A percentile compares a stretch with the other conserved stretches of the same genome.
Conservation (phyloP, 1,140 invertebrate genomes). For the Drosophila ercepeae region DNA sequence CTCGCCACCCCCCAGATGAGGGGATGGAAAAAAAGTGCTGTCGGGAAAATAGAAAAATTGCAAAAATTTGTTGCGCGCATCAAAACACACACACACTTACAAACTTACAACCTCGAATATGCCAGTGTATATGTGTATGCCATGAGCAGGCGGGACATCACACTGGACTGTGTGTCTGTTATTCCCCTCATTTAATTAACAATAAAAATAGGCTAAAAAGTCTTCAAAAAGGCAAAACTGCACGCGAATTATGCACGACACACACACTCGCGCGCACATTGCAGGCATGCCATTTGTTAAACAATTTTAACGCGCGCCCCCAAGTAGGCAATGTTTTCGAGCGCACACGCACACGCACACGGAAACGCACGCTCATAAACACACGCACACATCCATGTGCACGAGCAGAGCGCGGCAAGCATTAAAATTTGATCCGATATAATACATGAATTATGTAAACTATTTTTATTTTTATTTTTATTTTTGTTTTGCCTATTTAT, state of each 20-base stretch:
- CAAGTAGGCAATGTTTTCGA: conserved; percentile 65
- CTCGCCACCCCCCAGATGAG: conserved; percentile 24
- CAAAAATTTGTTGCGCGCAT: conserved; percentile 53
- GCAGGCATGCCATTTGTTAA: conserved; percentile 76
- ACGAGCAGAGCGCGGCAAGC: conserved; percentile 17
- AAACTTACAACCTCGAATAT: not conserved
- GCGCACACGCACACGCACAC: conserved; percentile 24
- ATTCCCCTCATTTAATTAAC: conserved; percentile 82
- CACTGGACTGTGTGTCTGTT: conserved; percentile 29
- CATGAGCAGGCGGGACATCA: not conserved
- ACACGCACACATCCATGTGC: conserved; percentile 1
- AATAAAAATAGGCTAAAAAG: conserved; percentile 83
- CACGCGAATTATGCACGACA: conserved; percentile 54
- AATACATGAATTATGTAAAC: conserved; percentile 81
- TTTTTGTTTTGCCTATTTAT: conserved; percentile 71
- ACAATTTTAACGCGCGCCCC: conserved; percentile 71
- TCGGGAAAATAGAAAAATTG: conserved; percentile 72
- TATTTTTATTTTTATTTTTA: conserved; percentile 81
- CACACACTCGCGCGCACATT: conserved; percentile 42
- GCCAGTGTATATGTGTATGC: conserved; percentile 25
- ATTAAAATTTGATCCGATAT: conserved; percentile 81
- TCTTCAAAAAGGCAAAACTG: conserved; percentile 71
- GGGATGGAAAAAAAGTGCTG: conserved; percentile 8
- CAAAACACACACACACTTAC: conserved; percentile 14
- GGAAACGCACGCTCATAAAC: not conserved